These are phyloP conservation scores for Synanthedon andrenaeformis DNA, from an alignment of 2,888 invertebrate genomes.

Conservation along the genomic window DNA sequence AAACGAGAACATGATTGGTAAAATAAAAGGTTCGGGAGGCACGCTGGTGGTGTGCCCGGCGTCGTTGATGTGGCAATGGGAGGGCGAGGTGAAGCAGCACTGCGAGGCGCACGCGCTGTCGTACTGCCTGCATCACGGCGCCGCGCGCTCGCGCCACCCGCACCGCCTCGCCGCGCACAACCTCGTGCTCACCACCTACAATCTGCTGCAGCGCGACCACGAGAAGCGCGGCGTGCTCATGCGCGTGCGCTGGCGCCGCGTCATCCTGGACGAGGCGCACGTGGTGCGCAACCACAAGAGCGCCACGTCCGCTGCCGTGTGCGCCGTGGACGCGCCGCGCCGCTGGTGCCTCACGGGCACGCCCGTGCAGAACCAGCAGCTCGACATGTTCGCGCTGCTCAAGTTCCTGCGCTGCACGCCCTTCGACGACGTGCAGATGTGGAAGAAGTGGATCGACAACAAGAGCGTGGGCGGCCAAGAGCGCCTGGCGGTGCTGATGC, in stretches of 20 bases:
- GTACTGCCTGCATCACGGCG: slow-evolving; percentile 84
- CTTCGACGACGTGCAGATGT: slow-evolving; percentile 89
- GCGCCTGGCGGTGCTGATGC: slow-evolving; percentile 86
- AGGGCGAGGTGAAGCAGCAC: slow-evolving; percentile 78
- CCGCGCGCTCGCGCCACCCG: slow-evolving; percentile 74
- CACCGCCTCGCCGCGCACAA: slow-evolving; percentile 77
- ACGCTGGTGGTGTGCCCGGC: slow-evolving; percentile 95
- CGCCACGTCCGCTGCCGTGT: slow-evolving; percentile 78
- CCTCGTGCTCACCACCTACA: slow-evolving; percentile 91
- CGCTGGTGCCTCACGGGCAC: slow-evolving; percentile 90
- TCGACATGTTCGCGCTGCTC: slow-evolving; percentile 82
- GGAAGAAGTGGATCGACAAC: slow-evolving; percentile 94
- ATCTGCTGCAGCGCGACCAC: slow-evolving; percentile 75
- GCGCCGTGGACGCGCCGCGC: slow-evolving; percentile 66
- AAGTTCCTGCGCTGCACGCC: slow-evolving; percentile 89
- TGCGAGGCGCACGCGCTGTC: slow-evolving; percentile 71
- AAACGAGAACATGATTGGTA: too few relatives aligned
- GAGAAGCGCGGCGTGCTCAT: slow-evolving; percentile 73
- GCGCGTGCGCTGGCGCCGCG: slow-evolving; percentile 83
- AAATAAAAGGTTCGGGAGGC: slow-evolving; percentile 56
- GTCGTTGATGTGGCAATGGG: slow-evolving; percentile 92
- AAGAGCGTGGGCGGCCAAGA: slow-evolving; percentile 82
- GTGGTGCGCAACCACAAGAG: slow-evolving; percentile 89
- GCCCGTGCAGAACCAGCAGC: slow-evolving; percentile 93
- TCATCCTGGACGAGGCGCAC: slow-evolving; percentile 95